Evolutionary conservation across 1,140 invertebrate species (phyloP), one percentile per base, ranked within the genome.

Genomic region (Dinothrombium tinctorium): DNA sequence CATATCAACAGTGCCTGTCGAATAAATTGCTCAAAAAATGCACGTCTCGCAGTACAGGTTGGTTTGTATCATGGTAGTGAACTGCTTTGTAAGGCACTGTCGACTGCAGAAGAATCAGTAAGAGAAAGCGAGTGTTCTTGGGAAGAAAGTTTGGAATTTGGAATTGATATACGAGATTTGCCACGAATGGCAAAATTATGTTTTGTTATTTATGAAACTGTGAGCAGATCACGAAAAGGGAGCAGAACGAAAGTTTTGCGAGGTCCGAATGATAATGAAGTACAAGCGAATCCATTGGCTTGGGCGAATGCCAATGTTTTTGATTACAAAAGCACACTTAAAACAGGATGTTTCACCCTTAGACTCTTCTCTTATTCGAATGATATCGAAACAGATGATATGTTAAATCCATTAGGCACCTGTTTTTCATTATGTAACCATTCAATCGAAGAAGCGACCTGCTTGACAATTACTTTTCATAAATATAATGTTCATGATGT

Each of bases 301-400:
- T 94, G 84, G 83, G 77, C 76, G 0, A 78, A 86, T 52, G 78
- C 84, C 50, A 56, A 60, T 37, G 41, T 44, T 2, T 33, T 28
- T 15, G 44, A 43, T 25, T 36, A 22, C 24, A 83, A 80, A 55
- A 72, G 76, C 50, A 73, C 78, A 47, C 58, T 94, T 17, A 73
- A 78, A 50, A 74, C 64, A 21, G 83, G 78, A 12, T 73, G 73
- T 12, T 71, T 77, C 56, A 81, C 80, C 2, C 62, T 94, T 1
- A 82, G 80, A 51, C 76, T 86, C 53, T 94, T 84, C 82, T 77
- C 76, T 0, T 78, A 86, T 52, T 78, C 84, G 50, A 56, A 60
- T 37, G 43, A 43, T 2, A 19, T 21, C 12, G 73, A 76, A 53
- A 74, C 76, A 50, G 74, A 70, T n/a, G 76, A 80, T 55, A 59